Base-by-base conservation (phyloP, 2,888 invertebrate genomes). In the Magallana nippona region DNA sequence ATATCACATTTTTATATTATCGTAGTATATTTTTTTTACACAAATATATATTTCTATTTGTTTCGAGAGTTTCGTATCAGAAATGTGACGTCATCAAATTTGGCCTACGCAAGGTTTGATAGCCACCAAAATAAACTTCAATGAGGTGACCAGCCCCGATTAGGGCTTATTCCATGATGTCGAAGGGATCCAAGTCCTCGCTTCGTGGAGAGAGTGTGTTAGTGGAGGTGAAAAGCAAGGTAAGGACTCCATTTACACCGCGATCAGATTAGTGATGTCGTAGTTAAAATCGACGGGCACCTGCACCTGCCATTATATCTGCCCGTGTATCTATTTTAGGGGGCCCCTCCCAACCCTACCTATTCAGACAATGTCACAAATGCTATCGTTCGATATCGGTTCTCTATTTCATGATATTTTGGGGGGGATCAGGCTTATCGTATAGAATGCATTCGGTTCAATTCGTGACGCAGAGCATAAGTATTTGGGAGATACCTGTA, bases 191-290 rank as follows among this genome's bases (percentile, higher is more conserved):
- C 22, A 91, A 89, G 85, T 85, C 89, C 83, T 88, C 89, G 22
- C 85, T 88, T 82, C 88, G 88, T 79, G 81, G 81, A 78, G 88
- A 89, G 44, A 87, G 86, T 56, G 89, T 88, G 27, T 82, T 90
- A 27, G 87, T 92, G 77, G 92, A 92, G 81, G 89, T 92, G n/a
- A 92, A 92, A 86, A 91, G 91, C 89, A 91, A 92, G 91, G 92
- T 92, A 89, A 79, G 58, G 11, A 44, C 13, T 1, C 32, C n/a
- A n/a, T 13, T 10, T 71, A 5, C 27, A 15, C 10, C 13, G 15
- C 22, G 27, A 71, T 32, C 71, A 13, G 27, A 10, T 27, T 71
- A 22, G 71, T 32, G 71, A 15, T 27, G 63, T 17, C n/a, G 15
- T 8, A 60, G n/a, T 11, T 71, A 27, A 27, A 32, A 32, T 71